These are phyloP conservation scores for Aphyosemion australe DNA, from an alignment of 2,113 vertebrate species.

Conservation along the genomic window DNA sequence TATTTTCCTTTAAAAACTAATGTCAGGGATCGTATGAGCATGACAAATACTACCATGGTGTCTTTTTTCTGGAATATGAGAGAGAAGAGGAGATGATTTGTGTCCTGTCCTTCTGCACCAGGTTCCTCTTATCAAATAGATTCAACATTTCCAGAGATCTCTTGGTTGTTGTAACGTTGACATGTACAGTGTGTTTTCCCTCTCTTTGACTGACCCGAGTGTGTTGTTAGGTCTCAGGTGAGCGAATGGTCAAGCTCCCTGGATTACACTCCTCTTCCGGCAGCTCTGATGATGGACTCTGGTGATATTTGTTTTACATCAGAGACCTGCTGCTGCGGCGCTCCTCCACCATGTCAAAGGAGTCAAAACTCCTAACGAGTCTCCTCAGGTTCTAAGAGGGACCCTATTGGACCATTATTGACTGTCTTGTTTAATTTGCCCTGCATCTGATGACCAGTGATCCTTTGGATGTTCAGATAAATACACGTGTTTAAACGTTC, in stretches of 20 bases:
- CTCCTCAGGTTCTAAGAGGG: slow-evolving; percentile 15
- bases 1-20: too few species aligned
- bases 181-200: background rate
- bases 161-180: background rate
- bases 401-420: slow-evolving; percentile 4
- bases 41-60: too few species aligned
- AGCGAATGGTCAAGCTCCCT: background rate
- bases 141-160: background rate
- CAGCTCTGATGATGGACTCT: slow-evolving; percentile 10
- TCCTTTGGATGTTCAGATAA: slow-evolving; percentile 10
- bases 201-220: background rate
- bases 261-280: background rate
- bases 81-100: background rate
- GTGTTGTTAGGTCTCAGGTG: slow-evolving; percentile 4
- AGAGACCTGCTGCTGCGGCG: background rate
- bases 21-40: too few species aligned
- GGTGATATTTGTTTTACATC: background rate
- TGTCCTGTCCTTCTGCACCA: background rate
- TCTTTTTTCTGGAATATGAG: too few species aligned
- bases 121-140: background rate
- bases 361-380: slow-evolving; percentile 26
- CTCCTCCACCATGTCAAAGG: slow-evolving; percentile 3
- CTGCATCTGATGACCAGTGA: slow-evolving; percentile 5
- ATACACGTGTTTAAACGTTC: background rate
- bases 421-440: slow-evolving; percentile 17